A percentile compares a stretch with the other conserved stretches of the same genome.
These are phyloP conservation scores for Apamea epomidion DNA, from an alignment of 2,888 invertebrate genomes.

Conservation along the genomic window DNA sequence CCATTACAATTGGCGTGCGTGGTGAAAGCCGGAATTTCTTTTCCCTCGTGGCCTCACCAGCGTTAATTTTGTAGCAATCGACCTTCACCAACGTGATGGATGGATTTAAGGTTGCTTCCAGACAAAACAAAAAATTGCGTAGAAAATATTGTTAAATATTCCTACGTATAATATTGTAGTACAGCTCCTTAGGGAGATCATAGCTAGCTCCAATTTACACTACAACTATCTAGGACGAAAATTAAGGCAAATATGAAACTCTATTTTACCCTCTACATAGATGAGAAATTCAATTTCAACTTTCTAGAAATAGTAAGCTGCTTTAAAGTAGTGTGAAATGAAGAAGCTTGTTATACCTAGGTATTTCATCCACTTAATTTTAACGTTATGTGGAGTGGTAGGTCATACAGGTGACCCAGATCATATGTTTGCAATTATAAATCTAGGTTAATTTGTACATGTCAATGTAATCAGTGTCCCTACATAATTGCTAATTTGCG, in stretches of 20 bases:
- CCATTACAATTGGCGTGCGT: not conserved
- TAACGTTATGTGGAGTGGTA: slow-evolving; percentile 2
- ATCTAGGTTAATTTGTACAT: slow-evolving; percentile 40
- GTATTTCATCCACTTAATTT: slow-evolving; percentile 20
- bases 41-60: not conserved
- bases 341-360: slow-evolving; percentile 46
- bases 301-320: slow-evolving; percentile 46
- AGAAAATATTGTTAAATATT: slow-evolving; percentile 16
- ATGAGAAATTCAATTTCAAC: slow-evolving; percentile 53
- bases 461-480: slow-evolving; percentile 28
- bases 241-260: slow-evolving; percentile 54
- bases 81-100: slow-evolving; percentile 33
- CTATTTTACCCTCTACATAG: slow-evolving; percentile 49
- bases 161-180: slow-evolving; percentile 3
- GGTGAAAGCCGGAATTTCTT: not conserved
- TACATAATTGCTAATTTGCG: slow-evolving; percentile 29
- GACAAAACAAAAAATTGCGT: slow-evolving; percentile 39
- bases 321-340: slow-evolving; percentile 62
- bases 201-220: slow-evolving; percentile 28
- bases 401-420: slow-evolving; percentile 34
- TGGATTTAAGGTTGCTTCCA: slow-evolving; percentile 17
- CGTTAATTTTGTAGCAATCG: slow-evolving; percentile 17
- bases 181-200: slow-evolving; percentile 18
- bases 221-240: slow-evolving; percentile 32
- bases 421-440: slow-evolving; percentile 28